phyloP scores from a whole-genome alignment of 2,888 invertebrate species.

The Kryphioiulus occultus region DNA sequence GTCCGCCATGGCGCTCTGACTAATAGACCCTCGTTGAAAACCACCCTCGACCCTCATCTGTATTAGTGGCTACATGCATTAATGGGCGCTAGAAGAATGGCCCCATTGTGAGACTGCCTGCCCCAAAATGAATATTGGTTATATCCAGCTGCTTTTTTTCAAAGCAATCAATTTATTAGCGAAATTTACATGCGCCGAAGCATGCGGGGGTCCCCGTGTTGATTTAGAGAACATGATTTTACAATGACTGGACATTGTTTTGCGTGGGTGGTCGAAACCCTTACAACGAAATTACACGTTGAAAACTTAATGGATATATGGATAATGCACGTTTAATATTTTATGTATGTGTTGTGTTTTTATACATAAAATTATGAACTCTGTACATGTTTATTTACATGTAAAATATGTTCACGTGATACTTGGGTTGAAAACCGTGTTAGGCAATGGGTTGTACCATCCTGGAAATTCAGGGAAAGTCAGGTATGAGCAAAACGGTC shows the following conservation, averaged over 20 bases:
- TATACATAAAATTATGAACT: too few species aligned
- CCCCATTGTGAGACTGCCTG: not conserved
- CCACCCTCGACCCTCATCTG: conserved; percentile 16
- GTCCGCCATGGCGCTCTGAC: conserved; percentile 22
- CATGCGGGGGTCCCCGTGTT: not conserved
- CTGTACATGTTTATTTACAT: too few species aligned
- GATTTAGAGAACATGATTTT: not conserved
- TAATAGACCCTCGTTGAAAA: not conserved
- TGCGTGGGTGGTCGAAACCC: not conserved
- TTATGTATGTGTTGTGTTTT: too few species aligned
- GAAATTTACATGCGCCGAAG: not conserved
- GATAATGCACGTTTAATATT: too few species aligned
- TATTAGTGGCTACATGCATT: conserved; percentile 12
- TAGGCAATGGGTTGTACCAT: too few species aligned
- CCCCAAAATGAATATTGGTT: conserved; percentile 29
- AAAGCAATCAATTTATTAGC: conserved; percentile 32
- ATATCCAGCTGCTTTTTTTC: conserved; percentile 39
- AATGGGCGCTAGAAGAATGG: conserved; percentile 6
- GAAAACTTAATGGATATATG: too few species aligned
- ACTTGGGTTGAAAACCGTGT: too few species aligned
- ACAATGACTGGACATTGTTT: conserved; percentile 21
- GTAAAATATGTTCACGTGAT: too few species aligned
- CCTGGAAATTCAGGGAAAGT: too few species aligned
- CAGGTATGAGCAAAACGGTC: too few species aligned
- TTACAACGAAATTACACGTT: not conserved